Evolutionary conservation across 2,888 invertebrate genomes (phyloP).

Genomic region (Aethes cnicana): DNA sequence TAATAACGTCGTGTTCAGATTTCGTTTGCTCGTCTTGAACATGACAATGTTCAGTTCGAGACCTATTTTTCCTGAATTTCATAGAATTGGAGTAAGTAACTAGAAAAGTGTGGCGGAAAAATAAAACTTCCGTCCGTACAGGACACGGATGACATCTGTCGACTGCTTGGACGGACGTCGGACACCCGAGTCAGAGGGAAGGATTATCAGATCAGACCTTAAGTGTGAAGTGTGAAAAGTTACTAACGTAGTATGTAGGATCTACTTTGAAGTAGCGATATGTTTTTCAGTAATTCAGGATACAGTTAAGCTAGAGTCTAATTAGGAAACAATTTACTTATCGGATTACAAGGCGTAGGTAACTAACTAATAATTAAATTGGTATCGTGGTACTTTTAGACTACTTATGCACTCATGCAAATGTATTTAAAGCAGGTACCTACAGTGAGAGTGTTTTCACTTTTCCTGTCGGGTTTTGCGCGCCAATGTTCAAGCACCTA

Average conservation of each 20-base stretch:
- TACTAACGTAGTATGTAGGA: too few relatives aligned
- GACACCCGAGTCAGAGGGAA: constrained; percentile 45
- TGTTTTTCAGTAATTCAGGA: too few relatives aligned
- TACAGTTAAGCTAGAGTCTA: too few relatives aligned
- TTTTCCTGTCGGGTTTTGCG: constrained; percentile 18
- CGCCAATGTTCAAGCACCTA: constrained; percentile 1
- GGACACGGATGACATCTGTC: constrained; percentile 57
- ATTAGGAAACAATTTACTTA: too few relatives aligned
- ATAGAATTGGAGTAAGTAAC: too few relatives aligned
- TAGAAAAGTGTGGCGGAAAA: background rate
- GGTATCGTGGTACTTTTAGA: background rate
- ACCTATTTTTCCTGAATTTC: too few relatives aligned
- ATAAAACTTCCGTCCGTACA: background rate
- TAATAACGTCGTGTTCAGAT: too few relatives aligned
- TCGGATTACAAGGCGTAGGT: background rate
- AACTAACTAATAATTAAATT: background rate
- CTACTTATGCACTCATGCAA: constrained; percentile 29
- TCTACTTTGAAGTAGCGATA: too few relatives aligned
- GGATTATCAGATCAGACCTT: too few relatives aligned
- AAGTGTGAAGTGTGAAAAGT: too few relatives aligned
- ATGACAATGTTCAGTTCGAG: too few relatives aligned
- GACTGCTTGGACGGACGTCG: constrained; percentile 51
- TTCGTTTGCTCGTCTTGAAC: too few relatives aligned
- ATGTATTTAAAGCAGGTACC: constrained; percentile 28
- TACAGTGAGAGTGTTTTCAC: constrained; percentile 32